A percentile compares a stretch with the other conserved stretches of the same genome.
Evolutionary conservation across 2,888 invertebrate genomes (phyloP).

Genomic region (Acrobasis suavella): DNA sequence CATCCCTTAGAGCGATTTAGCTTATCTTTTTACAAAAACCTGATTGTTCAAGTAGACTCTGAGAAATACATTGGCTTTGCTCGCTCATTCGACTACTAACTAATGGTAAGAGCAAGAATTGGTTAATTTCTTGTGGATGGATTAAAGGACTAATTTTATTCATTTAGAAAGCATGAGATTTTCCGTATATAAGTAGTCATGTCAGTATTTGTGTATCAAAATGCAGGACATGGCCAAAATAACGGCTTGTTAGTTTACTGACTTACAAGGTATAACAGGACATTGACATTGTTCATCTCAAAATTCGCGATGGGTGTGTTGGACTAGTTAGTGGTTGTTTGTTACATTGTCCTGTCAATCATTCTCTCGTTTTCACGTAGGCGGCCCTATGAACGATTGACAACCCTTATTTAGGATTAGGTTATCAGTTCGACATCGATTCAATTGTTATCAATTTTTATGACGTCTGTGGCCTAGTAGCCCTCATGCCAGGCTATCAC

Average conservation of each 20-base stretch:
- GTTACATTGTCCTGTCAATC: slow-evolving; percentile 62
- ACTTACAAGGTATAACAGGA: slow-evolving; percentile 43
- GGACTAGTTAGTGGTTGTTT: slow-evolving; percentile 33
- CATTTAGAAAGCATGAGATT: neutral
- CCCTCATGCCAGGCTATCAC: no score
- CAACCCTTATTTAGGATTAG: slow-evolving; percentile 25
- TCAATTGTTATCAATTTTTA: no score
- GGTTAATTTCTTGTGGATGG: no score
- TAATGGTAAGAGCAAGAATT: no score
- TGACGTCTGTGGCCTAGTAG: no score
- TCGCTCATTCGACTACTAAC: no score
- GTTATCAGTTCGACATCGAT: neutral
- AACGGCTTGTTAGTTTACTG: slow-evolving; percentile 38
- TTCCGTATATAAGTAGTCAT: neutral
- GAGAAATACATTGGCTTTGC: no score
- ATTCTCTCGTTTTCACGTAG: slow-evolving; percentile 38
- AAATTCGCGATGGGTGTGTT: slow-evolving; percentile 44
- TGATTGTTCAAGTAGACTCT: no score
- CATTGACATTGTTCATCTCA: slow-evolving; percentile 51
- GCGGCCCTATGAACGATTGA: slow-evolving; percentile 24
- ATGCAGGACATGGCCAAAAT: slow-evolving; percentile 14
- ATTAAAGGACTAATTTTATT: neutral
- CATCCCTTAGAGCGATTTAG: no score
- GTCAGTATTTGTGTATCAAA: slow-evolving; percentile 4
- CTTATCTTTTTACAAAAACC: no score